Percentiles rank a stretch among this genome's conserved stretches.
phyloP scores from a whole-genome alignment of 2,888 invertebrate genomes.

The Conus canariensis region DNA sequence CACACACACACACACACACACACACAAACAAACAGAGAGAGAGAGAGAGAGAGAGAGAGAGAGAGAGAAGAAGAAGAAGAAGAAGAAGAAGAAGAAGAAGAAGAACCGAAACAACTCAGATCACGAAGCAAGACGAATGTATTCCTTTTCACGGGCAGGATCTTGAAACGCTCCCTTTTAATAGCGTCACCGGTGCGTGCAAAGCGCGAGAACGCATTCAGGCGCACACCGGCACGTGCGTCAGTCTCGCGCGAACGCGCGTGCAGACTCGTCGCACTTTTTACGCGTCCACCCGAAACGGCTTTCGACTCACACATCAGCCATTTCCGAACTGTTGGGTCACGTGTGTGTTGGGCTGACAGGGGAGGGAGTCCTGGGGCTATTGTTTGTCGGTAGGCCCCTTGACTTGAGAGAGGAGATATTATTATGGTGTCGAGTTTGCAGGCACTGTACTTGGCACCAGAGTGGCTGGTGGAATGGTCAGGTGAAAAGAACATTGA shows the following conservation, averaged over 20 bases:
- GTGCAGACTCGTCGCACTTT: background rate
- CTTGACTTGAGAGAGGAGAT: background rate
- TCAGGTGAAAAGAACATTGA: too few relatives aligned
- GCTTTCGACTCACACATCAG: background rate
- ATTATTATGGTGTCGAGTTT: too few relatives aligned
- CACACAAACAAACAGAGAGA: too few relatives aligned
- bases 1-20: too few relatives aligned
- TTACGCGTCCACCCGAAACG: background rate
- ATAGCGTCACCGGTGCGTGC: conserved; percentile 4
- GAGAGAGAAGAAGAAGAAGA: too few relatives aligned
- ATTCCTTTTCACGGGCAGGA: background rate
- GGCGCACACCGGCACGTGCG: background rate
- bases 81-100: background rate
- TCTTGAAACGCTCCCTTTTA: background rate
- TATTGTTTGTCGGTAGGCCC: background rate
- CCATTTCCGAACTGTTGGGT: background rate
- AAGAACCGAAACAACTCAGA: too few relatives aligned
- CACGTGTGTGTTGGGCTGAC: background rate
- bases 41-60: background rate
- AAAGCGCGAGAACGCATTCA: too few relatives aligned
- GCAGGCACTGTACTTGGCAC: too few relatives aligned
- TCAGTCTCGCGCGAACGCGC: background rate
- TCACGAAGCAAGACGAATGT: background rate
- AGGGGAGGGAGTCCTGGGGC: background rate
- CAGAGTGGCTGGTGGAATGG: too few relatives aligned